Conservation (phyloP, 2,888 invertebrate species). For the Tortrix viridana region DNA sequence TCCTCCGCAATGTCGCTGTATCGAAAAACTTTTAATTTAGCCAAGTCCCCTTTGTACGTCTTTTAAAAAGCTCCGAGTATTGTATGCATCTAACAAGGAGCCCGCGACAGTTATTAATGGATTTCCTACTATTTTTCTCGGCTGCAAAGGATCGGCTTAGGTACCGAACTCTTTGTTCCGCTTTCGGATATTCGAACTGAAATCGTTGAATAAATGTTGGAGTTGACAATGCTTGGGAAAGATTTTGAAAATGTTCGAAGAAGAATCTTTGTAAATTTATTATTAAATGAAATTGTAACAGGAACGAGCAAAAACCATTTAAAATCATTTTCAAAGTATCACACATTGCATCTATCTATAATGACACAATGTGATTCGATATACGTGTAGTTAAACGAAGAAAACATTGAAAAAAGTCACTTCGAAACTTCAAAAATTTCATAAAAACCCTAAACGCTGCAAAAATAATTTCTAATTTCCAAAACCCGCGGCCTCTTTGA, state of each 20-base stretch:
- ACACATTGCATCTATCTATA: no score
- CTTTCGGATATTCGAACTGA: slow-evolving; percentile 47
- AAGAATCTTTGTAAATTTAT: no score
- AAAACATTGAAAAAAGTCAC: slow-evolving; percentile 5
- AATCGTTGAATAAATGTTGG: slow-evolving; percentile 40
- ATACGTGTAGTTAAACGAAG: not conserved
- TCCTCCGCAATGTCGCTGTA: slow-evolving; percentile 79
- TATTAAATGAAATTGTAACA: no score
- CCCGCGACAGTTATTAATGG: slow-evolving; percentile 82
- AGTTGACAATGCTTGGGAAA: slow-evolving; percentile 37
- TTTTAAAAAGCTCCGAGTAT: slow-evolving; percentile 83
- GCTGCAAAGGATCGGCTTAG: slow-evolving; percentile 77
- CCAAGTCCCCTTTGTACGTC: slow-evolving; percentile 81
- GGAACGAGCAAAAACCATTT: no score
- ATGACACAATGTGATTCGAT: no score
- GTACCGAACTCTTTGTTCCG: slow-evolving; percentile 71
- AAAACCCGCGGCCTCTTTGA: slow-evolving; percentile 51
- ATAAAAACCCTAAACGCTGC: slow-evolving; percentile 28
- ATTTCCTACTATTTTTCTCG: slow-evolving; percentile 81
- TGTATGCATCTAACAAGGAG: slow-evolving; percentile 84
- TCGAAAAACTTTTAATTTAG: slow-evolving; percentile 85
- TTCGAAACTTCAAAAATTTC: slow-evolving; percentile 1
- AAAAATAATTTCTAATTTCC: slow-evolving; percentile 26
- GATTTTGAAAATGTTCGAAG: slow-evolving; percentile 21
- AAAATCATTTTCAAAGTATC: no score